A percentile compares a stretch with the other conserved stretches of the same genome.
phyloP scores from a whole-genome alignment of 2,797 vertebrate genomes.

The Onychomys torridus region DNA sequence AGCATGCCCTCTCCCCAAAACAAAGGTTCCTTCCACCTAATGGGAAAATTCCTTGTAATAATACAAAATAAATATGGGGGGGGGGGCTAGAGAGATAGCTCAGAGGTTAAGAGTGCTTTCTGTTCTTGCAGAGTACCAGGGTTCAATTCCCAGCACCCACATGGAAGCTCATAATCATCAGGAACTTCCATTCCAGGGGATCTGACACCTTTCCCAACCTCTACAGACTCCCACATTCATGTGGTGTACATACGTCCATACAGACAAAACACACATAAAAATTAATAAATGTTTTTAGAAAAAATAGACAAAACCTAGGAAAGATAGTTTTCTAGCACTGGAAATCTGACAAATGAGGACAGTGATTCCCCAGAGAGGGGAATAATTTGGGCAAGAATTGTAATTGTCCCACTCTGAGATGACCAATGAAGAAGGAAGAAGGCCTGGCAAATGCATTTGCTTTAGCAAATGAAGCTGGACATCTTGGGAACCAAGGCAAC shows the following conservation, averaged over 20 bases:
- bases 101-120: neutral
- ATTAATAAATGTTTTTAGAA: neutral
- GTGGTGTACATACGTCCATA: neutral
- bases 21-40: neutral
- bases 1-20: neutral
- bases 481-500: neutral
- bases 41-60: neutral
- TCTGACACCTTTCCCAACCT: neutral
- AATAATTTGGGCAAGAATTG: neutral
- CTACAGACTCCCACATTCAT: neutral
- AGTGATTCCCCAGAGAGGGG: neutral
- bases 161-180: neutral
- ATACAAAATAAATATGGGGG: neutral
- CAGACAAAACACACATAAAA: neutral
- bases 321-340: neutral
- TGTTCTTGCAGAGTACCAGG: neutral
- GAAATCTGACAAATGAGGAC: neutral
- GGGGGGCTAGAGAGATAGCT: neutral
- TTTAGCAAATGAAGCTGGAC: slow-evolving; percentile 8
- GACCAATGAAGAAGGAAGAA: neutral
- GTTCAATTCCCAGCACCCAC: neutral
- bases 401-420: neutral
- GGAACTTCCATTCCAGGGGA: neutral
- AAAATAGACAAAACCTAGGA: neutral
- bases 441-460: neutral